Conservation (phyloP, 1,140 invertebrate species). For the Pemphigus obesinymphae region DNA sequence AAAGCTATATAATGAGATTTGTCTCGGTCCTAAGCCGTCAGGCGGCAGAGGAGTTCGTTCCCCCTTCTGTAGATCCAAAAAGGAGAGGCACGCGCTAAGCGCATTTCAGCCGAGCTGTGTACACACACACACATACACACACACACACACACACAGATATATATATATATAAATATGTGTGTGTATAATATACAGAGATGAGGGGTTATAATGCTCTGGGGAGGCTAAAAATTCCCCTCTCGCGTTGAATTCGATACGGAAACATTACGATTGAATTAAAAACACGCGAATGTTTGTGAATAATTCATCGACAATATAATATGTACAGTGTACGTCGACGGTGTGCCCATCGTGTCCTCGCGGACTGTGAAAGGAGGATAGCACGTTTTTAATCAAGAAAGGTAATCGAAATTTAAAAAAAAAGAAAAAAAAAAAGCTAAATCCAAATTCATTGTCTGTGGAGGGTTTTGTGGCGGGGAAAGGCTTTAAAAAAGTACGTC, state of each 20-base stretch:
- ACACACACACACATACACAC: too few species aligned
- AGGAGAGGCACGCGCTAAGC: not conserved
- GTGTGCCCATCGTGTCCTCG: too few species aligned
- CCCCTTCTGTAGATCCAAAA: not conserved
- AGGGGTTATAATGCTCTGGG: conserved; percentile 10
- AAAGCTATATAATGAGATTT: conserved; percentile 32
- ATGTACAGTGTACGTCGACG: not conserved
- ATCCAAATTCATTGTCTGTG: not conserved
- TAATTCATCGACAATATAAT: not conserved
- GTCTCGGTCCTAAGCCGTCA: conserved; percentile 28
- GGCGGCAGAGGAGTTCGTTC: not conserved
- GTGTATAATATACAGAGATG: too few species aligned
- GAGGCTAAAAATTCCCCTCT: not conserved
- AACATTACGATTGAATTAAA: conserved; percentile 20
- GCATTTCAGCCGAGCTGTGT: conserved; percentile 1
- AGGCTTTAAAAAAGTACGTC: not conserved
- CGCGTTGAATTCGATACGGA: not conserved
- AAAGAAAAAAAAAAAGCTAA: too few species aligned
- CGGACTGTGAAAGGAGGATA: too few species aligned
- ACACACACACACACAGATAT: too few species aligned
- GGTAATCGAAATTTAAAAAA: not conserved
- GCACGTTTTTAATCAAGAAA: too few species aligned
- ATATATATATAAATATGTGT: too few species aligned
- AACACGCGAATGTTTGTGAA: conserved; percentile 5
- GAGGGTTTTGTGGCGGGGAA: not conserved